Percentiles rank a stretch among this genome's conserved stretches.
Conservation (phyloP, 2,113 vertebrate genomes). For the Pangasianodon gigas region DNA sequence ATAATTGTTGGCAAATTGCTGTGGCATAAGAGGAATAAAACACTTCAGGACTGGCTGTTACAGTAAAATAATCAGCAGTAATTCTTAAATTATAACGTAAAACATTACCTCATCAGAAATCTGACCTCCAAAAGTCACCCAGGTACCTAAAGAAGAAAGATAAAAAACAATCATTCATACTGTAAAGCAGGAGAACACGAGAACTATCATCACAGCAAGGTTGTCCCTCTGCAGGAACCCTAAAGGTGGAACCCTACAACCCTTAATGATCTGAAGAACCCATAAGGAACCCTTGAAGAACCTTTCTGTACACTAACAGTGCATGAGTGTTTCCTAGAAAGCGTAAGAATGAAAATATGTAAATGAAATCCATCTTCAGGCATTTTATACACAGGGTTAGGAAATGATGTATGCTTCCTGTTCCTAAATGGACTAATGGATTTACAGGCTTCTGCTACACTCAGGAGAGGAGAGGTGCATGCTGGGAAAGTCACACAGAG, state of each 20-base stretch:
- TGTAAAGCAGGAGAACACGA: neutral
- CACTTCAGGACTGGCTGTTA: neutral
- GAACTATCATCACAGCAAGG: neutral
- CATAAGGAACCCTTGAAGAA: neutral
- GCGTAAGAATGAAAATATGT: neutral
- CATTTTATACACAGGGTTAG: neutral
- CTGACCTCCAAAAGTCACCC: slow-evolving; percentile 89
- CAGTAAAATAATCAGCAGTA: neutral
- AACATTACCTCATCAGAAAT: slow-evolving; percentile 83
- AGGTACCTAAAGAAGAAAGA: slow-evolving; percentile 77
- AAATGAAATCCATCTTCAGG: neutral
- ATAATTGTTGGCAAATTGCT: neutral
- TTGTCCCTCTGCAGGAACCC: neutral
- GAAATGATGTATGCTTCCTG: neutral
- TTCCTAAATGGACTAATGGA: neutral
- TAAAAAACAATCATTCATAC: slow-evolving; percentile 17
- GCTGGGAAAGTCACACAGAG: neutral
- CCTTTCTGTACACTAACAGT: neutral
- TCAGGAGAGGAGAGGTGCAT: neutral
- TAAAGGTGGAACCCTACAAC: neutral
- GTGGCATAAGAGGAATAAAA: neutral
- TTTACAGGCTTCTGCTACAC: neutral
- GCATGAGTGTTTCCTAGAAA: neutral
- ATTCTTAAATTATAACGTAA: too few relatives aligned
- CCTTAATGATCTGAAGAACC: too few relatives aligned